These are phyloP conservation scores for Andrena fulva DNA, from an alignment of 2,888 invertebrate species.

Conservation along the genomic window DNA sequence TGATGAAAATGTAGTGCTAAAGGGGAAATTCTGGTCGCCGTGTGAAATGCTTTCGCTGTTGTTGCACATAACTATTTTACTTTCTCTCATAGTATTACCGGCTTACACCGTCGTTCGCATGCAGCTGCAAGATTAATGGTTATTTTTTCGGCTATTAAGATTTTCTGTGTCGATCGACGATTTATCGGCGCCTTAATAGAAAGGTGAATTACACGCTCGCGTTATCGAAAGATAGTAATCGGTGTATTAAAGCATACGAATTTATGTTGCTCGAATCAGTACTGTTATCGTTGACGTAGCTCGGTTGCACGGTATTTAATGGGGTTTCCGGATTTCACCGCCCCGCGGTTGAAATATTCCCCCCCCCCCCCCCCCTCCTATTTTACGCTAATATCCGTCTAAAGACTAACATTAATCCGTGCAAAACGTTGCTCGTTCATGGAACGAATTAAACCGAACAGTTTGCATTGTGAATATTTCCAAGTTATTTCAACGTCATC, in stretches of 20 bases:
- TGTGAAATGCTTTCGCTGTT: slow-evolving; percentile 51
- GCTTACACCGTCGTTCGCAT: slow-evolving; percentile 56
- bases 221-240: slow-evolving; percentile 42
- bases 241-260: slow-evolving; percentile 26
- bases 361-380: no score
- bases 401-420: neutral
- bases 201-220: slow-evolving; percentile 43
- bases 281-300: slow-evolving; percentile 19
- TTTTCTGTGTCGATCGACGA: slow-evolving; percentile 37
- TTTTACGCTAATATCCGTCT: neutral
- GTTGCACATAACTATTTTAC: slow-evolving; percentile 66
- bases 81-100: slow-evolving; percentile 68
- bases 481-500: neutral
- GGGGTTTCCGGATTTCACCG: slow-evolving; percentile 14
- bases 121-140: slow-evolving; percentile 48
- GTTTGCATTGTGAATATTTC: neutral
- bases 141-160: slow-evolving; percentile 31
- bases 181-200: slow-evolving; percentile 43
- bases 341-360: neutral
- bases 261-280: slow-evolving; percentile 20
- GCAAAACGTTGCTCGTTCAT: slow-evolving; percentile 1
- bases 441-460: no score
- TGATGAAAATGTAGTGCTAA: slow-evolving; percentile 43
- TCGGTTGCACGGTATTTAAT: neutral
- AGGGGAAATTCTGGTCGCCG: slow-evolving; percentile 45